phyloP scores from a whole-genome alignment of 2,113 vertebrate species.

The Ochotona curzoniae region DNA sequence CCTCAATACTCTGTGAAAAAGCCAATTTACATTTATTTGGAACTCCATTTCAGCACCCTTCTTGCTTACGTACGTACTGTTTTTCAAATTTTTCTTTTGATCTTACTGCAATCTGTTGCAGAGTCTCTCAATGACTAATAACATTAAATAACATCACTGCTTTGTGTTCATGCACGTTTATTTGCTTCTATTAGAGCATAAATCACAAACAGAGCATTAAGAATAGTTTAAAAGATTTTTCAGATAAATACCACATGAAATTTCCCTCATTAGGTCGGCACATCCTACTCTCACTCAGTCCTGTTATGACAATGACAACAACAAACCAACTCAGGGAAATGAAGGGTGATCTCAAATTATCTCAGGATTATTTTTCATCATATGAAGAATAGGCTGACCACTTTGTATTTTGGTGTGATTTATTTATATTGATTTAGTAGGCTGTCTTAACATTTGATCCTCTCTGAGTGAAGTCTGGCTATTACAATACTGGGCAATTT shows the following conservation, averaged over 20 bases:
- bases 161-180: not conserved
- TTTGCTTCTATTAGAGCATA: not conserved
- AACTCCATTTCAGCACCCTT: not conserved
- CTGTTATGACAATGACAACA: not conserved
- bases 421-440: not conserved
- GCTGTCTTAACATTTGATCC: not conserved
- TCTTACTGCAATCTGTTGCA: not conserved
- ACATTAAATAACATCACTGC: slow-evolving; percentile 1
- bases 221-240: not conserved
- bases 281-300: not conserved
- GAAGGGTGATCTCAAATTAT: not conserved
- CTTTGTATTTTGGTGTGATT: not conserved
- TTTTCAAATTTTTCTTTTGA: slow-evolving; percentile 22
- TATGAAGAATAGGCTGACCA: not conserved
- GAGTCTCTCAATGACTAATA: not conserved
- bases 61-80: not conserved
- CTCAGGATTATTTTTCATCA: not conserved
- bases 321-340: not conserved
- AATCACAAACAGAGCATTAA: not conserved
- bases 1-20: not conserved
- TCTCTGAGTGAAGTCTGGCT: not conserved
- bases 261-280: not conserved
- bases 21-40: not conserved
- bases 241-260: not conserved
- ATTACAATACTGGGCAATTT: not conserved